A percentile compares a stretch with the other conserved stretches of the same genome.
phyloP scores from a whole-genome alignment of 2,113 vertebrate species.

The Misgurnus anguillicaudatus region DNA sequence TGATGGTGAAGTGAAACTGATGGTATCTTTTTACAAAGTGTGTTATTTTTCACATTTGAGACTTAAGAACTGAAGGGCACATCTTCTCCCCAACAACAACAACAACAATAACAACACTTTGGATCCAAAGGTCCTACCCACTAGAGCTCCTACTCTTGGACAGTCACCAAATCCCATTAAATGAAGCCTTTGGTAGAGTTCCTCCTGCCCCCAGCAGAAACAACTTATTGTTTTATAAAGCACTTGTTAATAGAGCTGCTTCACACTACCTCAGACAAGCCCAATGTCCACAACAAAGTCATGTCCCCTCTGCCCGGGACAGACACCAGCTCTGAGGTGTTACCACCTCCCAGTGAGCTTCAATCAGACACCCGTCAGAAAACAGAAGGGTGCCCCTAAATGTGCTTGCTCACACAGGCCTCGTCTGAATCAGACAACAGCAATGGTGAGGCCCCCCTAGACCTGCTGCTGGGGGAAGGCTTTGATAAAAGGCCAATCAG shows the following conservation, averaged over 20 bases:
- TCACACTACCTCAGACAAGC: constrained; percentile 90
- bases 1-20: no score
- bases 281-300: constrained; percentile 87
- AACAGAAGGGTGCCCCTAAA: constrained; percentile 84
- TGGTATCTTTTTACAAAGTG: no score
- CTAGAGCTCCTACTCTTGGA: constrained; percentile 83
- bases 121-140: no score
- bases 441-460: constrained; percentile 81
- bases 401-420: constrained; percentile 86
- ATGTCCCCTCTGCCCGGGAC: constrained; percentile 82
- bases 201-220: constrained; percentile 86
- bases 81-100: constrained; percentile 71
- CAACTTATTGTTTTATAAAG: constrained; percentile 87
- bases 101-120: constrained; percentile 75
- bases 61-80: constrained; percentile 77
- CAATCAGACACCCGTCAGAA: constrained; percentile 86
- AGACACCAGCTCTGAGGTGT: constrained; percentile 80
- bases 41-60: no score
- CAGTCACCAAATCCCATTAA: constrained; percentile 93
- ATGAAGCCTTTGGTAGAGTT: constrained; percentile 89
- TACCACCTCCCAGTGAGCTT: constrained; percentile 84
- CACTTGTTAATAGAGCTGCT: constrained; percentile 96
- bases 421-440: constrained; percentile 81
- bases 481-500: constrained; percentile 85
- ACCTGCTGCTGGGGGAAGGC: constrained; percentile 76